phyloP scores from a whole-genome alignment of 2,888 invertebrate species.

The Drosophila phalerata region DNA sequence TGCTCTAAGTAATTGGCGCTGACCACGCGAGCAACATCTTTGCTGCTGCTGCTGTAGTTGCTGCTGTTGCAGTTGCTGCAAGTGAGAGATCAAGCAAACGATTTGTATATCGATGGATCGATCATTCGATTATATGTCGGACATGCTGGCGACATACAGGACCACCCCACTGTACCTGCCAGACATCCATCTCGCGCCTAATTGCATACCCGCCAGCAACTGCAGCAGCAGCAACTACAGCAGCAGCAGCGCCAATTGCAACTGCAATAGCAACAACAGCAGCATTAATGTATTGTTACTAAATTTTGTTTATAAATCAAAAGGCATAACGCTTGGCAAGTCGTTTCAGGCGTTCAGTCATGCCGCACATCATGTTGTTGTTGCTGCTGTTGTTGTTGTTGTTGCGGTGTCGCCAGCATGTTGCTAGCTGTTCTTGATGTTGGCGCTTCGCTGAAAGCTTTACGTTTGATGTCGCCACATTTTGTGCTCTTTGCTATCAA shows the following conservation, averaged over 20 bases:
- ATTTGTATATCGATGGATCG: slow-evolving; percentile 74
- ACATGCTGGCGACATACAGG: slow-evolving; percentile 77
- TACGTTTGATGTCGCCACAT: slow-evolving; percentile 80
- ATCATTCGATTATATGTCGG: slow-evolving; percentile 58
- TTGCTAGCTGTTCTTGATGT: slow-evolving; percentile 53
- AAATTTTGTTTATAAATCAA: slow-evolving; percentile 83
- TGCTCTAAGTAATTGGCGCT: slow-evolving; percentile 82
- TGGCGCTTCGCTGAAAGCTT: slow-evolving; percentile 67
- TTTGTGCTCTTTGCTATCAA: slow-evolving; percentile 38
- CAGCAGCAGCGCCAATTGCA: slow-evolving; percentile 31
- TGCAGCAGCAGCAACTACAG: slow-evolving; percentile 37
- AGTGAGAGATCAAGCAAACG: slow-evolving; percentile 81
- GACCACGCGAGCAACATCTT: slow-evolving; percentile 76
- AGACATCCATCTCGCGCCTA: slow-evolving; percentile 63
- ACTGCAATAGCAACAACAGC: slow-evolving; percentile 30
- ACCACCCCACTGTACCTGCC: slow-evolving; percentile 70
- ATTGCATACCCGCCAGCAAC: slow-evolving; percentile 69
- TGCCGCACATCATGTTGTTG: slow-evolving; percentile 37
- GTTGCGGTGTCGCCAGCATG: slow-evolving; percentile 21
- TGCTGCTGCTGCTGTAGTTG: slow-evolving; percentile 37
- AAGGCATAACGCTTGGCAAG: slow-evolving; percentile 62
- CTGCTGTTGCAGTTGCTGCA: slow-evolving; percentile 45
- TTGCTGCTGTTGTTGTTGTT: slow-evolving; percentile 32
- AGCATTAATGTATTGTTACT: slow-evolving; percentile 68
- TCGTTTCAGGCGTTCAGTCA: slow-evolving; percentile 30